Conservation (phyloP, 2,888 invertebrate genomes). For the Globia sparganii region DNA sequence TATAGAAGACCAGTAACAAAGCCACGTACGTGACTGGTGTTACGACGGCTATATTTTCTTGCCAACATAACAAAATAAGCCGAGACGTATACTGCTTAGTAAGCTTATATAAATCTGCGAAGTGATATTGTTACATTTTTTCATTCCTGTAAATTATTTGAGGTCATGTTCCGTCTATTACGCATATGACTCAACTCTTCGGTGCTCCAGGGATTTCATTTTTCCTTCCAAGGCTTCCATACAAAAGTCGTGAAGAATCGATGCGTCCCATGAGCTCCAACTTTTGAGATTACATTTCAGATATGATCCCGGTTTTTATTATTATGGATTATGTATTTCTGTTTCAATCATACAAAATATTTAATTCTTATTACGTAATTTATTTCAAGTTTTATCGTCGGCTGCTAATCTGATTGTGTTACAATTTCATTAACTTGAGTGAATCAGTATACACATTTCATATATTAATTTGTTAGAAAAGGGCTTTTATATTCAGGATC, state of each 20-base stretch:
- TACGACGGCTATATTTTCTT: slow-evolving; percentile 48
- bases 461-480: slow-evolving; percentile 54
- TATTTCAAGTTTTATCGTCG: slow-evolving; percentile 44
- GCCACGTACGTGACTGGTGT: slow-evolving; percentile 46
- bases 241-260: slow-evolving; percentile 69
- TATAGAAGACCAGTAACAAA: slow-evolving; percentile 41
- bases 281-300: slow-evolving; percentile 66
- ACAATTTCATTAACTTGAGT: slow-evolving; percentile 65
- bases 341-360: slow-evolving; percentile 27
- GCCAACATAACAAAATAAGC: slow-evolving; percentile 28
- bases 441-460: slow-evolving; percentile 49
- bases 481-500: slow-evolving; percentile 52
- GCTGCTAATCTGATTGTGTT: slow-evolving; percentile 58
- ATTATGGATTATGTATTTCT: slow-evolving; percentile 21
- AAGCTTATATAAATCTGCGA: slow-evolving; percentile 30
- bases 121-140: slow-evolving; percentile 23
- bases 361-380: slow-evolving; percentile 42
- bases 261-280: slow-evolving; percentile 73
- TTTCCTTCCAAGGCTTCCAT: slow-evolving; percentile 66
- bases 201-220: slow-evolving; percentile 65
- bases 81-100: slow-evolving; percentile 30
- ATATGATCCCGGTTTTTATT: slow-evolving; percentile 49
- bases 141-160: slow-evolving; percentile 33
- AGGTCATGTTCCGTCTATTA: slow-evolving; percentile 33
- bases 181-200: slow-evolving; percentile 31